Evolutionary conservation across 1,140 invertebrate genomes (phyloP).

Genomic region (Dendroctonus ponderosae): DNA sequence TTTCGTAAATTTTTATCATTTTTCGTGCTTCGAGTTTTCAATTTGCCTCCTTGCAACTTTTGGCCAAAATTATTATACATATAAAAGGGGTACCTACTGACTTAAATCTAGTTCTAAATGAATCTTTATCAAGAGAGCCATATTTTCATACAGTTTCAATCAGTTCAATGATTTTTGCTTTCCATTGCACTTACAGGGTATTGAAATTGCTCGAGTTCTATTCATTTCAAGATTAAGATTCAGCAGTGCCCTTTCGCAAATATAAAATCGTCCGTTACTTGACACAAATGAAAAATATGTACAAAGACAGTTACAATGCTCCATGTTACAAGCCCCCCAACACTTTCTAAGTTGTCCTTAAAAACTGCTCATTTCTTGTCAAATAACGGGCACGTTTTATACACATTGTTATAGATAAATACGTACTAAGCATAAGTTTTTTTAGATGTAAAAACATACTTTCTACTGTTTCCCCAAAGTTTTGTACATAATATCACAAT

Average conservation of each 20-base stretch:
- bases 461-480: constrained; percentile 33
- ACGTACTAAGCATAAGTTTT: constrained; percentile 24
- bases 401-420: constrained; percentile 11
- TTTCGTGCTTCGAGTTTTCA: constrained; percentile 4
- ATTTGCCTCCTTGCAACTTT: background rate
- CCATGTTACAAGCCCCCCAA: too few relatives aligned
- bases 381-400: background rate
- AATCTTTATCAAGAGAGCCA: too few relatives aligned
- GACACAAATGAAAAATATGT: too few relatives aligned
- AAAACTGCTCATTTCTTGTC: background rate
- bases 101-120: too few relatives aligned
- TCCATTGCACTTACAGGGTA: background rate
- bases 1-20: background rate
- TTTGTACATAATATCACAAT: constrained; percentile 36
- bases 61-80: too few relatives aligned
- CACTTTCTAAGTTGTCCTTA: too few relatives aligned
- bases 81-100: too few relatives aligned
- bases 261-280: too few relatives aligned
- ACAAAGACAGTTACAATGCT: too few relatives aligned
- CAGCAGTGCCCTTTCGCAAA: background rate
- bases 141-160: too few relatives aligned
- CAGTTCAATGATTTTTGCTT: too few relatives aligned
- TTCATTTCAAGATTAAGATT: background rate
- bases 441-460: constrained; percentile 26
- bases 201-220: background rate